Evolutionary conservation across 2,888 invertebrate species (phyloP), one percentile per base, ranked within the genome.

Genomic region (Ctena decussata): DNA sequence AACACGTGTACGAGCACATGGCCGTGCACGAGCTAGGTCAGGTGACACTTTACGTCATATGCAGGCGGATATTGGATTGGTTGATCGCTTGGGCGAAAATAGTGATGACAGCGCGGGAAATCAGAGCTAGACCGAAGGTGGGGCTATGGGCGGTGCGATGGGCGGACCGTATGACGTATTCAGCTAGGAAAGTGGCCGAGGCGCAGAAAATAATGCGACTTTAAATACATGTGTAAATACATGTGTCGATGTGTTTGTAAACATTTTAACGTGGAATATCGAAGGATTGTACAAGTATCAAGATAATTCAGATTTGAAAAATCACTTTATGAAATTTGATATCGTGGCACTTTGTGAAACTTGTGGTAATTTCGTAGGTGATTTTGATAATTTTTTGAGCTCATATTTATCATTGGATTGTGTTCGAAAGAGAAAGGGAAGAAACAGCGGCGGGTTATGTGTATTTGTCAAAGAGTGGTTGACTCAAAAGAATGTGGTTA

Each of bases 401-500:
- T 41, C 24, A 27, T 78, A 53, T 35, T 46, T 70, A n/a, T 24
- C 30, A 21, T 78, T 78, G 44, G 78, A 78, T 71, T 70, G 35
- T 71, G 53, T 78, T 24, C 24, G 78, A 35, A 11, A 12, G 21
- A 41, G 15, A 41, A 78, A 41, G 21, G 53, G 53, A 53, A 53
- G 53, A 49, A 79, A 73, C 18, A 79, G 44, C 39, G 69, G 79
- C 15, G 41, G 41, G 41, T 41, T 41, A 41, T 41, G 41, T 41
- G 15, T 41, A 41, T 53, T 53, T 53, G 53, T 53, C 21, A 53
- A 53, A 53, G 53, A 53, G 5, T 53, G 53, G 53, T 21, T 53
- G 53, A 53, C 21, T 15, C 18, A n/a, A 53, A n/a, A 15, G 8
- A 53, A 53, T 53, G 8, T 53, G 53, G n/a, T 53, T 53, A n/a